phyloP scores from a whole-genome alignment of 2,888 invertebrate species.

The Melanotus villosus region DNA sequence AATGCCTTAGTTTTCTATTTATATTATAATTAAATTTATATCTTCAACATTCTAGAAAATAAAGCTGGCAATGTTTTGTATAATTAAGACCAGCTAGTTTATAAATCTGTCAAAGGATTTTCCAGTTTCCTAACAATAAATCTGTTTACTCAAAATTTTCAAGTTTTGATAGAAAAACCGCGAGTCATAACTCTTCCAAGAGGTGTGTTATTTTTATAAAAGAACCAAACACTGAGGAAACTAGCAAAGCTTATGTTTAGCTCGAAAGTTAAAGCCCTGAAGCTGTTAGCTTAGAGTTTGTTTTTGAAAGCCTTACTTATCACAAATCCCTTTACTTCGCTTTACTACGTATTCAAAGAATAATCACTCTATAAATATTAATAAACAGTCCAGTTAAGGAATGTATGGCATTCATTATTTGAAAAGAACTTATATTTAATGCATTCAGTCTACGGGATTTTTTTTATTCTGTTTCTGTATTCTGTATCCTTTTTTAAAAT shows the following conservation, averaged over 20 bases:
- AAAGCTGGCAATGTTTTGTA: too few relatives aligned
- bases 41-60: too few relatives aligned
- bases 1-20: too few relatives aligned
- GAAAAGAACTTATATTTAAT: constrained; percentile 6
- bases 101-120: too few relatives aligned
- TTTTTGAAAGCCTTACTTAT: constrained; percentile 33
- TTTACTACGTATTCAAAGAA: constrained; percentile 33
- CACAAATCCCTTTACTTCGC: constrained; percentile 34
- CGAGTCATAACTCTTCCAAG: not conserved
- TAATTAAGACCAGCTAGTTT: too few relatives aligned
- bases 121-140: too few relatives aligned
- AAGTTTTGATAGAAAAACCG: not conserved
- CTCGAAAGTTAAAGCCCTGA: constrained; percentile 21
- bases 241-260: not conserved
- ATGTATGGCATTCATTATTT: not conserved
- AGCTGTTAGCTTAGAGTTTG: constrained; percentile 37
- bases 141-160: too few relatives aligned
- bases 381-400: constrained; percentile 13
- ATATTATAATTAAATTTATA: too few relatives aligned
- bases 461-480: not conserved
- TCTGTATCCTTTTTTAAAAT: not conserved
- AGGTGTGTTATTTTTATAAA: not conserved
- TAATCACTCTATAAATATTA: constrained; percentile 40
- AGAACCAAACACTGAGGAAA: not conserved
- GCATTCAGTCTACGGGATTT: not conserved